Evolutionary conservation across 2,113 vertebrate genomes (phyloP), one percentile per base, ranked within the genome.

Genomic region (Gadus macrocephalus): DNA sequence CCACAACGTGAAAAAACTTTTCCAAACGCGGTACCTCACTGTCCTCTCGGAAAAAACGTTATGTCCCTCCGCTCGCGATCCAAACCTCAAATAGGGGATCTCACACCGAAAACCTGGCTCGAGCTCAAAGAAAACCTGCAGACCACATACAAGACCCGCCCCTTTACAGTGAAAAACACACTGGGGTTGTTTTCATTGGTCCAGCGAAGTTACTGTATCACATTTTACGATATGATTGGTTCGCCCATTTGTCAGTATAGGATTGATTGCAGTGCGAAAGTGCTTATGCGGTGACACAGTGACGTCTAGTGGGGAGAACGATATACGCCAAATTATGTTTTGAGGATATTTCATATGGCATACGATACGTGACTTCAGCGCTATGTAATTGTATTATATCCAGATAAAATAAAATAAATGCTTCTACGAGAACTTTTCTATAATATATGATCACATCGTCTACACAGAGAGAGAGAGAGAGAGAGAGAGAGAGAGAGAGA

Each of bases 141-240:
- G 42, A 83, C 87, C 88, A 88, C 79, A 69, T 25, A 1, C 9
- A 76, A 69, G 62, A 3, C 83, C 88, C 87, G 72, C 86, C 89
- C 73, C 35, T 3, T 62, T 89, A 85, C 81, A 84, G 83, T 87
- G 67, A 63, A 71, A 81, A 81, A 75, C 66, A 78, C 72, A 66
- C 69, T 75, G 74, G 0, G 3, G 63, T 0, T 53, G 0, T 22
- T 59, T 15, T 19, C 35, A 90, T 88, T 87, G 87, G 89, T 62
- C 68, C 3, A 28, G 1, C 17, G 5, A 0, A 15, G 49, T 60
- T 79, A 86, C 81, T 75, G 85, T 86, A 78, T 76, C 65, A 67
- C 0, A 79, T 64, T 0, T 4, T 15, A 53, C 3, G 6, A 55
- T 63, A 4, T 80, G 73, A 89, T 89, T 88, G 87, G 89, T 78